Base-by-base conservation (phyloP, 1,140 invertebrate species). In the Sweltsa coloradensis region DNA sequence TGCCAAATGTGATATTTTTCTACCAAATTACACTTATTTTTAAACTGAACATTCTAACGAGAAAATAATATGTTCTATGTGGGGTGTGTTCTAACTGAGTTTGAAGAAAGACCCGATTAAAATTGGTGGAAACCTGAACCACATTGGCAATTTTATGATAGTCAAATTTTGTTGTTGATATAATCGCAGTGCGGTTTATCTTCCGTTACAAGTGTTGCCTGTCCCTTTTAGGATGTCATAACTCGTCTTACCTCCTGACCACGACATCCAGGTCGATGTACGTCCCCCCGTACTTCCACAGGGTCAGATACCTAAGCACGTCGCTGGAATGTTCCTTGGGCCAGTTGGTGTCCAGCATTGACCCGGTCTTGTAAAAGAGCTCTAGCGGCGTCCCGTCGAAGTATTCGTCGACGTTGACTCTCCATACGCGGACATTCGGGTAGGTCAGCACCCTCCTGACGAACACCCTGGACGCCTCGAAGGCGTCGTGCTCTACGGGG, bases 231-330 rank as follows among this genome's bases (percentile, higher is more conserved):
- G n/a, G n/a, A n/a, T n/a, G n/a, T n/a, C n/a, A n/a, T n/a, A n/a
- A n/a, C n/a, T n/a, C n/a, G n/a, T n/a, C n/a, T 16, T 47, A 52
- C 26, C 45, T 78, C 6, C 73, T 71, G 1, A 85, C 69, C 4
- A 89, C 72, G 1, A 86, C 73, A 56, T 89, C 85, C 47, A 85
- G 60, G 52, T 89, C 85, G 31, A 88, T 58, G 59, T 86, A 87
- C 29, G 83, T 76, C 1, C 85, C 85, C 22, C 83, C 81, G 47
- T 73, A 85, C 57, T 84, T 86, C 70, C 77, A 85, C 1, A 88
- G 59, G 0, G 80, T 78, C 9, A 85, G 53, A 51, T 78, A 85
- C 49, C 83, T 69, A 24, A 85, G 55, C n/a, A 85, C 68, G 56
- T 85, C 81, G 14, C 74, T 75, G 51, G 79, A 71, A 64, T 85